These are phyloP conservation scores for Crotalus horridus DNA, from an alignment of 2,113 vertebrate genomes.

Conservation along the genomic window DNA sequence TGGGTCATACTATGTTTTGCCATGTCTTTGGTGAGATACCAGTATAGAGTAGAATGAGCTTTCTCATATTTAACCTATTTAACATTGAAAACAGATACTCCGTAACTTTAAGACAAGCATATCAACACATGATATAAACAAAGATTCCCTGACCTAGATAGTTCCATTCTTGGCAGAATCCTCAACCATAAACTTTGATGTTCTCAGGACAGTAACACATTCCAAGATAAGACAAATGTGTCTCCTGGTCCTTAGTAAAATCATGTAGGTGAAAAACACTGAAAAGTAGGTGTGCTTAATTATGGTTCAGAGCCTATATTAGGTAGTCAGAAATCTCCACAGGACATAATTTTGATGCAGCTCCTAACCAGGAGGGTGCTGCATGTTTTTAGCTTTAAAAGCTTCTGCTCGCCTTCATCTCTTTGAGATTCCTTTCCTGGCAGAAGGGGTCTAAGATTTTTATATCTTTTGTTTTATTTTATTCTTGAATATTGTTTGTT, in stretches of 20 bases:
- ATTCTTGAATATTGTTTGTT: not conserved
- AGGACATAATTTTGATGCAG: not conserved
- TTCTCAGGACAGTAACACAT: not conserved
- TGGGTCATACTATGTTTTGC: not conserved
- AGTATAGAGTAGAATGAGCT: not conserved
- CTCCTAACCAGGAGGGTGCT: not conserved
- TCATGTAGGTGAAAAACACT: not conserved
- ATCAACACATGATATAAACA: not conserved
- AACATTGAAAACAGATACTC: not conserved
- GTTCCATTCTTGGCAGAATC: not conserved
- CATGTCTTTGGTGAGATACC: not conserved
- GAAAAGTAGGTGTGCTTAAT: not conserved
- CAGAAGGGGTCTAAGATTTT: not conserved
- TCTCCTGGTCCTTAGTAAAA: not conserved
- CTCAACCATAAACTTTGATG: not conserved
- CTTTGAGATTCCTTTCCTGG: not conserved
- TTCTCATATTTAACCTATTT: not conserved
- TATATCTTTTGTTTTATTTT: not conserved
- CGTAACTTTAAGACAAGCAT: not conserved
- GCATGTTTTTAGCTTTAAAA: not conserved
- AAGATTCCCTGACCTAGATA: not conserved
- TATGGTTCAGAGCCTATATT: not conserved
- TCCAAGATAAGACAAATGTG: not conserved
- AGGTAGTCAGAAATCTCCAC: not conserved
- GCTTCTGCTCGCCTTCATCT: not conserved